Conservation (phyloP, 2,797 vertebrate genomes). For the Sebastes steindachneri region DNA sequence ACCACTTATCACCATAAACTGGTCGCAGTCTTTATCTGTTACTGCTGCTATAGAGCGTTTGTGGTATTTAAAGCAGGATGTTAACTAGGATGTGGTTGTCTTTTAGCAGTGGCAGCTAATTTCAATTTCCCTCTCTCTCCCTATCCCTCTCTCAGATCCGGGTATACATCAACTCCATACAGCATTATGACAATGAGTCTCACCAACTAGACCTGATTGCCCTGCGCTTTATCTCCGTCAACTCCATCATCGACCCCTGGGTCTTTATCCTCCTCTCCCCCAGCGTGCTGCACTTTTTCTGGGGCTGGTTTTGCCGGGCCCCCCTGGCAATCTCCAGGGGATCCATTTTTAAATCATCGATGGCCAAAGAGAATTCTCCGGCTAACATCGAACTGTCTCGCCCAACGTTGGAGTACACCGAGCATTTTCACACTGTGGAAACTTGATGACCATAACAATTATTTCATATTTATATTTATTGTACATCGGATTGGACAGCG, state of each 20-base stretch:
- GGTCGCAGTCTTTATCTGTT: not conserved
- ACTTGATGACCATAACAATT: slow-evolving; percentile 30
- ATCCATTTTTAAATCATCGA: slow-evolving; percentile 35
- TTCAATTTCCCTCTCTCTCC: not conserved
- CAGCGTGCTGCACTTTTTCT: slow-evolving; percentile 85
- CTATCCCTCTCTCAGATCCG: slow-evolving; percentile 81
- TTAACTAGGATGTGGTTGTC: not conserved
- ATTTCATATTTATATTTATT: slow-evolving; percentile 55
- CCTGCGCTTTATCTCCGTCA: slow-evolving; percentile 90
- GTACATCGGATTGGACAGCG: not conserved
- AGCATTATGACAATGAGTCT: accelerated
- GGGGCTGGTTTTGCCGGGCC: slow-evolving; percentile 76
- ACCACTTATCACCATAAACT: not conserved
- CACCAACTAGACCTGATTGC: slow-evolving; percentile 82
- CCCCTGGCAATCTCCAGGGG: slow-evolving; percentile 25
- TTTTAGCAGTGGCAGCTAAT: not conserved
- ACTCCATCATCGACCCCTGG: slow-evolving; percentile 94
- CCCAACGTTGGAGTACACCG: not conserved
- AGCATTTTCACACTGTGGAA: not conserved
- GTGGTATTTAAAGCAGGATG: slow-evolving; percentile 18
- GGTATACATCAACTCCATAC: slow-evolving; percentile 85
- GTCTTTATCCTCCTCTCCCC: slow-evolving; percentile 92
- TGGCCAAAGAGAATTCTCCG: slow-evolving; percentile 3
- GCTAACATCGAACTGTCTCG: slow-evolving; percentile 40
- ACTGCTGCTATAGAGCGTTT: not conserved